Evolutionary conservation across 2,888 invertebrate species (phyloP).

Genomic region (Erpobdella octoculata): DNA sequence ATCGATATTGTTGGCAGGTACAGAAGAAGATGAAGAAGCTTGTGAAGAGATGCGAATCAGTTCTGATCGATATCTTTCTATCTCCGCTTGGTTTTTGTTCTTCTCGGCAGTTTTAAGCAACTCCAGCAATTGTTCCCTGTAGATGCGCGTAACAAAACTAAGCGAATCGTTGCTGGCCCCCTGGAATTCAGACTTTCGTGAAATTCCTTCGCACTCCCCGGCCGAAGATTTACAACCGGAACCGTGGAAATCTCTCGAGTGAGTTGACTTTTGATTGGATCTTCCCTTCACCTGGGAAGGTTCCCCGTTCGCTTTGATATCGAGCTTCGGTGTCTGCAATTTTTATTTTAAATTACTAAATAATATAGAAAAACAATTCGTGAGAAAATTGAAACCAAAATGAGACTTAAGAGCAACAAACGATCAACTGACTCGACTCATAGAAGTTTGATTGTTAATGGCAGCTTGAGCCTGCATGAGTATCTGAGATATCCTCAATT

Average conservation of each 20-base stretch:
- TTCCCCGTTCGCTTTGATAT: background rate
- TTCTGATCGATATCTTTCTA: slow-evolving; percentile 58
- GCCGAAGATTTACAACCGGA: background rate
- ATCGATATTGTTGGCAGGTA: background rate
- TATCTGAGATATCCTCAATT: slow-evolving; percentile 86
- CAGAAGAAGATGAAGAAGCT: background rate
- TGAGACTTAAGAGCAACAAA: too few species aligned
- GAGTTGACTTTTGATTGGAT: background rate
- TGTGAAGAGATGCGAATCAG: slow-evolving; percentile 16
- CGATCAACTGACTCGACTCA: background rate
- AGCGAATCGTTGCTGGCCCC: slow-evolving; percentile 70
- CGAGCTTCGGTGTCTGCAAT: background rate
- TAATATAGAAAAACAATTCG: too few species aligned
- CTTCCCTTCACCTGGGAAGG: background rate
- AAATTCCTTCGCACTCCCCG: slow-evolving; percentile 27
- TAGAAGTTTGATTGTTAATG: slow-evolving; percentile 55
- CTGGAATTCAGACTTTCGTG: slow-evolving; percentile 39
- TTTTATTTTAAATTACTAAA: too few species aligned
- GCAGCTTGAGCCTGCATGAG: slow-evolving; percentile 83
- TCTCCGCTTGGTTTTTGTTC: slow-evolving; percentile 49
- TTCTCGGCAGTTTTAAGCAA: slow-evolving; percentile 63
- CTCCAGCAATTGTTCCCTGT: slow-evolving; percentile 63
- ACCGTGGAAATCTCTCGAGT: background rate
- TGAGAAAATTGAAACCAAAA: too few species aligned
- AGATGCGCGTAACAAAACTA: slow-evolving; percentile 58